A percentile compares a stretch with the other conserved stretches of the same genome.
Evolutionary conservation across 2,113 vertebrate genomes (phyloP).

Genomic region (Gymnocephalus cernua): DNA sequence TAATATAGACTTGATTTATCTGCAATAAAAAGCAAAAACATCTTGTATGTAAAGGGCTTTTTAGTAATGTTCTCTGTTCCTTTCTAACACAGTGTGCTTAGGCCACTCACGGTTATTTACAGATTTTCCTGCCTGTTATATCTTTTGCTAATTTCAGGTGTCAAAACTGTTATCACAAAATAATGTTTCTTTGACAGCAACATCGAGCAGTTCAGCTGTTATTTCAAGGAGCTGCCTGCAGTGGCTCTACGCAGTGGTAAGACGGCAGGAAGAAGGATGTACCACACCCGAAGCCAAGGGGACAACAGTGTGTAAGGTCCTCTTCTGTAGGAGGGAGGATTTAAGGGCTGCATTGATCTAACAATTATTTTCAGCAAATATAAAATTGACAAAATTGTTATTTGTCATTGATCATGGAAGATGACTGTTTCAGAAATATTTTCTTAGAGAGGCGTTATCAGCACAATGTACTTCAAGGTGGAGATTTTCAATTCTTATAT

Average conservation of each 20-base stretch:
- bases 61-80: too few relatives aligned
- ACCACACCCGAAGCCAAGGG: conserved; percentile 98
- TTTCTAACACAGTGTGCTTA: background rate
- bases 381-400: background rate
- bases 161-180: conserved; percentile 4
- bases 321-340: conserved; percentile 54
- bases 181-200: conserved; percentile 84
- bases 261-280: conserved; percentile 94
- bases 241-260: conserved; percentile 97
- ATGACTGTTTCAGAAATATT: background rate
- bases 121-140: background rate
- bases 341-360: conserved; percentile 33
- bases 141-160: background rate
- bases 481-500: too few relatives aligned
- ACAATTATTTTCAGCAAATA: conserved; percentile 15
- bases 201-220: conserved; percentile 98
- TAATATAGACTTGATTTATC: background rate
- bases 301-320: conserved; percentile 95
- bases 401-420: background rate
- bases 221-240: conserved; percentile 97
- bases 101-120: background rate
- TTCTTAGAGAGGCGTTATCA: too few relatives aligned
- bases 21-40: background rate
- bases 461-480: too few relatives aligned
- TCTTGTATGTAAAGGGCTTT: background rate